Evolutionary conservation across 2,113 vertebrate species (phyloP), one percentile per base, ranked within the genome.

Genomic region (Casuarius casuarius): DNA sequence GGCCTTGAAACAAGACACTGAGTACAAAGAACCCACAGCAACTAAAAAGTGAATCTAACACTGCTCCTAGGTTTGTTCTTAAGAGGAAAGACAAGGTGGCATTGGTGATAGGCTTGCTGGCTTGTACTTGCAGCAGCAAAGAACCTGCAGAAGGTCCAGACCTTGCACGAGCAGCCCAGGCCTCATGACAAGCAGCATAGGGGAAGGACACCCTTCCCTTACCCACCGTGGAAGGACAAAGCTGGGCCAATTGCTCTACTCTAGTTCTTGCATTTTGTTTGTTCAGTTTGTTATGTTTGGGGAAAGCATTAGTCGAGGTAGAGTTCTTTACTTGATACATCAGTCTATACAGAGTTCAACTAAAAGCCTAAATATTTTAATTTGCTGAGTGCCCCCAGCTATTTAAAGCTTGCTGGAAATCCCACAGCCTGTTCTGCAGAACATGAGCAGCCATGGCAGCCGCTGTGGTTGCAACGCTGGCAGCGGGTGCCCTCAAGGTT

Each of bases 341-440:
- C 62, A 28, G 58, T 54, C 74, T 68, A 76, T 23, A 35, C 79
- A 59, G 29, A 77, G 42, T 48, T 95, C 61, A 75, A 90, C 16
- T 2, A 46, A 93, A 94, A 94, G 35, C 38, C 7, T 26, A 84
- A 76, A 21, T 67, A 73, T 51, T 78, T 93, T 91, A 88, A 72
- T 38, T 29, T 71, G 44, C 19, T 58, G 82, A n/a, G 46, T 86
- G 73, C 42, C 16, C 28, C 44, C 40, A 83, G 49, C 40, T 85
- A 62, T 70, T 95, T 35, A 74, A 87, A 86, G 68, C 61, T 72
- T 3, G 23, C 31, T 92, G 88, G 92, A 89, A 93, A 90, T 65
- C 77, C 76, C 73, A 65, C 6, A 0, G 42, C 14, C 16, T 4
- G 5, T 59, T 77, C 46, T 63, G 54, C 59, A 88, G 63, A 72